Base-by-base conservation (phyloP, 2,113 vertebrate genomes). In the Cricetomys ansorgei region DNA sequence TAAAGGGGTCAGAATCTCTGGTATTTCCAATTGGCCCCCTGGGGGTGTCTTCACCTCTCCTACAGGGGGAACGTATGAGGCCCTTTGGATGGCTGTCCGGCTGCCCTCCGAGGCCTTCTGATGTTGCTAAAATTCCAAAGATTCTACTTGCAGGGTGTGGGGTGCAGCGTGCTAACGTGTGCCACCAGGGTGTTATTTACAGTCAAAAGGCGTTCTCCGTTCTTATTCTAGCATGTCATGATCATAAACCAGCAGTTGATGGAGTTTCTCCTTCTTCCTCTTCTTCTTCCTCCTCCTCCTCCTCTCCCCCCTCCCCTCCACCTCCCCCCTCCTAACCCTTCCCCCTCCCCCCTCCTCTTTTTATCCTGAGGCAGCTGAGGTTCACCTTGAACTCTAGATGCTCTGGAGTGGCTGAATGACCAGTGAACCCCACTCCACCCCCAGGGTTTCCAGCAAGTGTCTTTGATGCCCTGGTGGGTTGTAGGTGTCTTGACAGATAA, bases 401-500 rank as follows among this genome's bases (percentile, higher is more conserved):
- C 29, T 62, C 55, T 31, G 10, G n/a, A 45, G 57, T 43, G 11
- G 55, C 48, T 55, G 11, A 43, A 34, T 62, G 4, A 73, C 27
- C 34, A 31, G 53, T 29, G 1, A 34, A 12, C 9, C 0, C 1
- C 10, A 29, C 15, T 16, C 50, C 23, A 16, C 19, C 8, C 37
- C 40, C n/a, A 62, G 57, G 80, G n/a, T 43, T 83, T 83, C 25
- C 40, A 65, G 57, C 57, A 45, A 31, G 57, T 45, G 40, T 65
- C 57, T n/a, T 23, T 2, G 0, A 45, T 17, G 53, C 40, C 48
- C n/a, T 48, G 27, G 23, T 1, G 1, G 72, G 45, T 69, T 88
- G 73, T 64, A n/a, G 55, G 53, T 86, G 48, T 76, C 62, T 48
- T 3, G 21, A 92, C 55, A 59, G 55, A 34, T 69, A 15, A 53